Base-by-base conservation (phyloP, 1,140 invertebrate genomes). In the Myzus persicae region DNA sequence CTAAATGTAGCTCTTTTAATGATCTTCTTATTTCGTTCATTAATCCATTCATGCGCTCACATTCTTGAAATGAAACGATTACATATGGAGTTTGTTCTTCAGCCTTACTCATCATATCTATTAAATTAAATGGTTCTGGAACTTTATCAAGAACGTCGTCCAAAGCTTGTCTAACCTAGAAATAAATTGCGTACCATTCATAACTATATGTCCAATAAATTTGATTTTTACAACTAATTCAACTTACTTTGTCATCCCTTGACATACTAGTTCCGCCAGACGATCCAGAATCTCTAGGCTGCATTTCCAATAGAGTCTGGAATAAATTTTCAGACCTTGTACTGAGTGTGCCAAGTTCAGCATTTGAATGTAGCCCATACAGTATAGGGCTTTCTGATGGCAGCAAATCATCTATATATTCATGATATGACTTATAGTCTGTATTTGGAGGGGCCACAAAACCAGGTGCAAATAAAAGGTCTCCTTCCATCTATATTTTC, bases 1-100 rank as follows among this genome's bases (percentile, higher is more conserved):
- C 98, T 11, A 98, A 96, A 94, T 98, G 97, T 0, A 99, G 95
- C 95, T 99, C 98, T 94, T 96, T 97, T 1, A 99, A 95, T 0
- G 98, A 98, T 38, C 97, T 95, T 93, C 96, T 96, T 46, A 99
- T 97, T 95, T 98, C 98, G 11, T 95, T 95, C 93, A 97, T 98
- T 3, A 99, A 95, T 22, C 96, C 96, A 95, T 99, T 99, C 98
- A 99, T 99, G 88, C 98, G 96, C 95, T 99, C 98, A 95, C 98
- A 99, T 95, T 99, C 99, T 96, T 99, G 98, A 94, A 99, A 97
- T 9, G 98, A 98, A 0, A 99, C 98, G 36, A 99, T 98, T 0
- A 98, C 97, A 94, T 97, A 99, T 0, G 98, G 98, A 4, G 98
- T 99, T 94, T 97, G 96, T 94, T 99, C 98, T 95, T 99, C 98